phyloP scores from a whole-genome alignment of 2,888 invertebrate species.

The Meloe dianella region DNA sequence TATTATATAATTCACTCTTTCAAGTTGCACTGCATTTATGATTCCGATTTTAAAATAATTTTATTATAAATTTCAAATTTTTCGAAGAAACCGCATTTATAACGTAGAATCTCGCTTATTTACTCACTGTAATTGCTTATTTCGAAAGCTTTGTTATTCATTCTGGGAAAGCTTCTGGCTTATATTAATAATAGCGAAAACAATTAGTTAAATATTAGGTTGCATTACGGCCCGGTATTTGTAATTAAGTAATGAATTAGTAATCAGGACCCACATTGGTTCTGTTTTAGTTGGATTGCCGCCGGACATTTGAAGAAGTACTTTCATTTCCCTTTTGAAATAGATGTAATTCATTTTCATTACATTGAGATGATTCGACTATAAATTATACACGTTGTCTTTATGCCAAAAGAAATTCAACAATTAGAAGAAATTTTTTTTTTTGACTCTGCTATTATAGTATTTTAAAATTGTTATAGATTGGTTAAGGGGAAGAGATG shows the following conservation, averaged over 20 bases:
- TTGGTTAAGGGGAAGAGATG: slow-evolving; percentile 15
- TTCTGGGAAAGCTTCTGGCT: slow-evolving; percentile 46
- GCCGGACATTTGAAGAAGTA: slow-evolving; percentile 27
- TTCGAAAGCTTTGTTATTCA: slow-evolving; percentile 39
- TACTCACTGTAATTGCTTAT: background rate
- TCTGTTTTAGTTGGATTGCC: slow-evolving; percentile 10
- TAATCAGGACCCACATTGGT: slow-evolving; percentile 39
- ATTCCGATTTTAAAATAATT: background rate
- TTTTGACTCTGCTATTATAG: background rate
- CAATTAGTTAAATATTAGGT: slow-evolving; percentile 60
- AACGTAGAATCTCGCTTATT: background rate
- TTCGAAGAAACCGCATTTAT: background rate
- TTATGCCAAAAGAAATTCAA: background rate
- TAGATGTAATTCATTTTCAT: slow-evolving; percentile 28
- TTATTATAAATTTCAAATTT: background rate
- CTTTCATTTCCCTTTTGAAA: slow-evolving; percentile 20
- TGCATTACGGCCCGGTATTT: slow-evolving; percentile 54
- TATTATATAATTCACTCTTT: background rate
- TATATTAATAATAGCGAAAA: slow-evolving; percentile 58
- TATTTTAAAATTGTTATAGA: background rate
- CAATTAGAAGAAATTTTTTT: no score
- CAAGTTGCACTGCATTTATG: no score
- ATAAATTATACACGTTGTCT: background rate
- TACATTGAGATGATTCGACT: slow-evolving; percentile 12
- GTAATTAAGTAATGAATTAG: slow-evolving; percentile 57